Evolutionary conservation across 2,113 vertebrate species (phyloP).

Genomic region (Microtus ochrogaster): DNA sequence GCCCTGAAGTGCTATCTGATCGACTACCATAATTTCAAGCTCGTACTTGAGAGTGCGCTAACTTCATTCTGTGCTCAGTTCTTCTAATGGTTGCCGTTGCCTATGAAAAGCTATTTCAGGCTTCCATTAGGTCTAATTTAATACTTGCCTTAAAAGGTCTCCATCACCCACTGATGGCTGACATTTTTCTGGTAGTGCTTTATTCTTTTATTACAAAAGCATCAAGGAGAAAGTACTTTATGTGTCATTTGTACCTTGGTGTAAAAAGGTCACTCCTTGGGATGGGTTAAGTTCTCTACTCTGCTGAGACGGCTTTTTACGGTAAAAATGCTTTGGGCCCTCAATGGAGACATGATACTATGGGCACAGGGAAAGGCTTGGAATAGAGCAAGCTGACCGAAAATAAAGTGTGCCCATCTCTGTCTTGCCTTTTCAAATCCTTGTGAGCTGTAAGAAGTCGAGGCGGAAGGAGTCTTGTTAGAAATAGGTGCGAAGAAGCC

Average conservation of each 20-base stretch:
- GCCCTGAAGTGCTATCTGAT: conserved; percentile 40
- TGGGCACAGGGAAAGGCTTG: neutral
- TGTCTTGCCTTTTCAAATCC: neutral
- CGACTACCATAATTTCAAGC: conserved; percentile 34
- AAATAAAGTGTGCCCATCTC: neutral
- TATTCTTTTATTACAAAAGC: conserved; percentile 44
- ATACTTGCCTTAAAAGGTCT: neutral
- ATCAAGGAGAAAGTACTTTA: neutral
- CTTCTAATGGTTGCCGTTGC: neutral
- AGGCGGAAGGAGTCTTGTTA: neutral
- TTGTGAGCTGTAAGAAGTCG: neutral
- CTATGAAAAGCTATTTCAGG: neutral
- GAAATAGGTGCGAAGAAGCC: neutral
- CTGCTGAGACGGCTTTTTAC: neutral
- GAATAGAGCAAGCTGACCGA: neutral
- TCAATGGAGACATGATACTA: neutral
- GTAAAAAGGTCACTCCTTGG: neutral
- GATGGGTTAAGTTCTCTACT: neutral
- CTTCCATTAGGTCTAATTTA: neutral
- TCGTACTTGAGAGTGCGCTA: neutral
- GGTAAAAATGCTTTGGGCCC: neutral
- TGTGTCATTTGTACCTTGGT: neutral
- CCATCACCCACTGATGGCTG: neutral
- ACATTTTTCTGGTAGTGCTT: neutral
- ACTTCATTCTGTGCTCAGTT: neutral